Evolutionary conservation across 1,140 invertebrate species (phyloP).

Genomic region (Cyclina sinensis): DNA sequence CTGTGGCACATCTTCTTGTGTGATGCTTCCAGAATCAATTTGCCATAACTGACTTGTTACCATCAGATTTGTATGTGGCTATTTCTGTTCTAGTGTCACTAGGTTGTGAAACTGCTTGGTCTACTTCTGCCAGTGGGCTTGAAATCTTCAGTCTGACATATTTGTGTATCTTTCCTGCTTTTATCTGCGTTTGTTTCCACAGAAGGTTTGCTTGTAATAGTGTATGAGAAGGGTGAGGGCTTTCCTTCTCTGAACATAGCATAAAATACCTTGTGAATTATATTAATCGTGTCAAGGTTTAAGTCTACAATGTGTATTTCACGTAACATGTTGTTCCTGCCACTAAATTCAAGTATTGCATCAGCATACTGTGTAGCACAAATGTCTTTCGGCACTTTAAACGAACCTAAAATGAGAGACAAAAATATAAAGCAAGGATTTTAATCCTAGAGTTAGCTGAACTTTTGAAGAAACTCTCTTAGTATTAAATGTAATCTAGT

Average conservation of each 20-base stretch:
- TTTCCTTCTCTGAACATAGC: not conserved
- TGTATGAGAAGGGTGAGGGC: not conserved
- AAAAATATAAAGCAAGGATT: no score
- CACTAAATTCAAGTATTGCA: conserved; percentile 4
- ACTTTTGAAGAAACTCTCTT: no score
- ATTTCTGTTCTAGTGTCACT: not conserved
- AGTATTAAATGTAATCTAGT: no score
- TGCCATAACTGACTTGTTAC: no score
- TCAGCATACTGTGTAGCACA: conserved; percentile 39
- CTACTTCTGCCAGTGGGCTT: not conserved
- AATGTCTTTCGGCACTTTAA: not conserved
- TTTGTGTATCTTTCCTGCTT: not conserved
- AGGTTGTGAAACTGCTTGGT: not conserved
- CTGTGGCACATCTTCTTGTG: no score
- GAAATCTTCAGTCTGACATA: not conserved
- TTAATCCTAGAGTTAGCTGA: no score
- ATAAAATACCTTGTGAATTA: conserved; percentile 11
- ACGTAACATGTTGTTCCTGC: not conserved
- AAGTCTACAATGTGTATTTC: conserved; percentile 40
- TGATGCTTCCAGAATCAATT: no score
- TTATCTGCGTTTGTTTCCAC: not conserved
- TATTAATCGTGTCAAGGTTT: not conserved
- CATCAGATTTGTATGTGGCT: no score
- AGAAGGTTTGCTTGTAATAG: no score
- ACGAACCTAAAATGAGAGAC: not conserved